phyloP scores from a whole-genome alignment of 2,888 invertebrate genomes.

The Antheraea assamensis region DNA sequence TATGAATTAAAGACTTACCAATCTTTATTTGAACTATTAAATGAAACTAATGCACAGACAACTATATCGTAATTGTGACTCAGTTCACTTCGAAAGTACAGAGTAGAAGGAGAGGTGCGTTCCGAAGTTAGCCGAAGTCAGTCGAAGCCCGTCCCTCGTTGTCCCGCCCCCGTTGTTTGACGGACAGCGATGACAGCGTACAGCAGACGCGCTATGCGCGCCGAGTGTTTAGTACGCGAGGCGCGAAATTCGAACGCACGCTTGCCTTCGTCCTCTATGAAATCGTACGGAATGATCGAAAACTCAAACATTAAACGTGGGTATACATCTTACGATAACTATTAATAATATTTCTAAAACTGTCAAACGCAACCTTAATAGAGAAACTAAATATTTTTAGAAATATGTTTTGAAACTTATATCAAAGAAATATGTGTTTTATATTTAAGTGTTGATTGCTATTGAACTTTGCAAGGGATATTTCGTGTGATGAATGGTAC shows the following conservation, averaged over 20 bases:
- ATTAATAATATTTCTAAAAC: slow-evolving; percentile 11
- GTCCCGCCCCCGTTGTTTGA: slow-evolving; percentile 59
- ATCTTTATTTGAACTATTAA: slow-evolving; percentile 30
- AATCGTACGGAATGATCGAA: slow-evolving; percentile 48
- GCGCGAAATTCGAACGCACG: slow-evolving; percentile 56
- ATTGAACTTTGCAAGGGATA: slow-evolving; percentile 35
- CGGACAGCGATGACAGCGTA: slow-evolving; percentile 50
- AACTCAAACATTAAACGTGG: slow-evolving; percentile 29
- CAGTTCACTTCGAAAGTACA: slow-evolving; percentile 58
- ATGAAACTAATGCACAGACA: slow-evolving; percentile 38
- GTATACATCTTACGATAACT: slow-evolving; percentile 38
- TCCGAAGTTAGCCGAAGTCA: slow-evolving; percentile 62
- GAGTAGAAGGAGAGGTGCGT: slow-evolving; percentile 48
- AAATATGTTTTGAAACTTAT: slow-evolving; percentile 17
- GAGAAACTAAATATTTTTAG: background rate
- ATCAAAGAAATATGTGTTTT: slow-evolving; percentile 24
- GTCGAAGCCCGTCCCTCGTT: slow-evolving; percentile 57
- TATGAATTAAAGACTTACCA: slow-evolving; percentile 54
- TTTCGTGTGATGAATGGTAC: slow-evolving; percentile 52
- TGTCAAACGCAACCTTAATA: background rate
- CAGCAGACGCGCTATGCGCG: slow-evolving; percentile 67
- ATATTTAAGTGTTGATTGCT: slow-evolving; percentile 30
- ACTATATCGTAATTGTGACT: slow-evolving; percentile 56
- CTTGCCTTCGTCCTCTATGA: slow-evolving; percentile 28
- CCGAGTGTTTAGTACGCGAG: slow-evolving; percentile 62